Evolutionary conservation across 2,797 vertebrate species (phyloP).

Genomic region (Sebastes diaconus): DNA sequence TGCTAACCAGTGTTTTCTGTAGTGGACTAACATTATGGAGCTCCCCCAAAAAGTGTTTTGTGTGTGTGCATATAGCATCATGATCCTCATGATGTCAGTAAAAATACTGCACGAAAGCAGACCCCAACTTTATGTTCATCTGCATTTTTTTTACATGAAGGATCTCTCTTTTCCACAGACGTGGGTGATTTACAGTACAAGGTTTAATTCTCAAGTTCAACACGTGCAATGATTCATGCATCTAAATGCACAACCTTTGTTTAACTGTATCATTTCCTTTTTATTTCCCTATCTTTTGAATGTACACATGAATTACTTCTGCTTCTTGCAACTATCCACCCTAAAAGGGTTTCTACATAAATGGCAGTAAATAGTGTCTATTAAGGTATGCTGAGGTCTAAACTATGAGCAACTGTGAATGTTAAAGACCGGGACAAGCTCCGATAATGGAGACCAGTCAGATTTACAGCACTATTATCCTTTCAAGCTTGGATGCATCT

Average conservation of each 20-base stretch:
- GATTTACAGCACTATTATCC: not conserved
- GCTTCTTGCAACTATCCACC: not conserved
- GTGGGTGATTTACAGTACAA: no score
- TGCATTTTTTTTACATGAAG: not conserved
- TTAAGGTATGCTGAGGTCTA: not conserved
- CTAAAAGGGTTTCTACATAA: not conserved
- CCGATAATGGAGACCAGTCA: not conserved
- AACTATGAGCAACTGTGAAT: not conserved
- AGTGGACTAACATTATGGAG: not conserved
- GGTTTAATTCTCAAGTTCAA: not conserved
- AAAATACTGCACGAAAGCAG: not conserved
- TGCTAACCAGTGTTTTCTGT: conserved; percentile 22
- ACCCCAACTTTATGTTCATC: not conserved
- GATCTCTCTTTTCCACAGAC: not conserved
- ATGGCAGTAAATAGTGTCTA: not conserved
- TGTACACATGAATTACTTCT: not conserved
- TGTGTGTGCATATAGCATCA: not conserved
- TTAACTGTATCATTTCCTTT: not conserved
- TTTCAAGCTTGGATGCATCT: fast-evolving
- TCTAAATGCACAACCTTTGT: not conserved
- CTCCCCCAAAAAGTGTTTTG: not conserved
- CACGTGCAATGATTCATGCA: not conserved
- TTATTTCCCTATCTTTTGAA: not conserved
- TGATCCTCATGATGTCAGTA: not conserved
- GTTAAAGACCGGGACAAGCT: not conserved